A percentile compares a stretch with the other conserved stretches of the same genome.
Evolutionary conservation across 2,113 vertebrate genomes (phyloP).

Genomic region (Halichoeres trimaculatus): DNA sequence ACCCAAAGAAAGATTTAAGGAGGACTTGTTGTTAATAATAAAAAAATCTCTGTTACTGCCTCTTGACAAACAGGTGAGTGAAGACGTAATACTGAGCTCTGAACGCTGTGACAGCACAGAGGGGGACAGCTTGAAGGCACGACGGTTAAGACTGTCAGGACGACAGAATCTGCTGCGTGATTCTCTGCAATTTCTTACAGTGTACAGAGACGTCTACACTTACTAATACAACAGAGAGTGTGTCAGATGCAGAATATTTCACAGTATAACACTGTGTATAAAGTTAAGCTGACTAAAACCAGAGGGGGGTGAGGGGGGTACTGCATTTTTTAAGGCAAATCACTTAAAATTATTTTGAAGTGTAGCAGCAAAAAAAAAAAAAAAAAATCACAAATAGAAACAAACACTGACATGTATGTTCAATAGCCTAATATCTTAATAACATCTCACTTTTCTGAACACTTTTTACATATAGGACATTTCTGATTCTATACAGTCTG

Average conservation of each 20-base stretch:
- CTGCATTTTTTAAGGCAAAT: slow-evolving; percentile 85
- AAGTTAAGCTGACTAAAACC: slow-evolving; percentile 31
- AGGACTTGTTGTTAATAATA: slow-evolving; percentile 4
- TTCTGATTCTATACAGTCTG: slow-evolving; percentile 83
- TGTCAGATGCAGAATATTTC: slow-evolving; percentile 49
- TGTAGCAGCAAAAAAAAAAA: slow-evolving; percentile 85
- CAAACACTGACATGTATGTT: slow-evolving; percentile 81
- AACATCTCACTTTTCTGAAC: slow-evolving; percentile 76
- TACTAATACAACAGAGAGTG: slow-evolving; percentile 31
- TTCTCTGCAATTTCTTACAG: slow-evolving; percentile 52
- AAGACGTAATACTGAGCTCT: slow-evolving; percentile 67
- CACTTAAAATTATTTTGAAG: slow-evolving; percentile 81
- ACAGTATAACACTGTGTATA: slow-evolving; percentile 55
- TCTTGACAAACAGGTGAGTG: slow-evolving; percentile 11
- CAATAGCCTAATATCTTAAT: slow-evolving; percentile 85
- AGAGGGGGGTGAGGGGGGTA: slow-evolving; percentile 60
- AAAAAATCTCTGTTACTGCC: slow-evolving; percentile 28
- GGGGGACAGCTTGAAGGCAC: slow-evolving; percentile 72
- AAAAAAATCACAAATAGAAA: slow-evolving; percentile 70
- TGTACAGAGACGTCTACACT: slow-evolving; percentile 42
- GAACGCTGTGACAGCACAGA: slow-evolving; percentile 41
- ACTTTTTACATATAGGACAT: slow-evolving; percentile 83
- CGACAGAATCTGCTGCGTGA: slow-evolving; percentile 46
- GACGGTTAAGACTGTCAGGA: slow-evolving; percentile 60
- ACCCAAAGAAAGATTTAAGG: slow-evolving; percentile 9